Percentiles rank a stretch among this genome's conserved stretches.
Conservation (phyloP, 2,888 invertebrate genomes). For the Lutraria lutraria region DNA sequence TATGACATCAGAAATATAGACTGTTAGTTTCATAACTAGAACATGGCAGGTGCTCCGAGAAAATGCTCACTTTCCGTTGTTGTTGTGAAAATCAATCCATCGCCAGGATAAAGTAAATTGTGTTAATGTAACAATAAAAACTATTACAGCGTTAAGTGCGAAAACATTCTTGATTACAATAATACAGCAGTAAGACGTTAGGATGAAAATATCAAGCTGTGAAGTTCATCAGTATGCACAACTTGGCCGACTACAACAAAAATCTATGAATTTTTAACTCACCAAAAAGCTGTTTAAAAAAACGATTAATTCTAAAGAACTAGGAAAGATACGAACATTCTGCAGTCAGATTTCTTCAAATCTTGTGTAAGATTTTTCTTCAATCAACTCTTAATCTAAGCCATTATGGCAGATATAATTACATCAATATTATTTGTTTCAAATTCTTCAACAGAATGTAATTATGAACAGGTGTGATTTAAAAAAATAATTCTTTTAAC, state of each 20-base stretch:
- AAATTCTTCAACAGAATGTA: neutral
- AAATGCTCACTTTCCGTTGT: neutral
- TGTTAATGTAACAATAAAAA: conserved; percentile 5
- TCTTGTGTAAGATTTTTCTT: neutral
- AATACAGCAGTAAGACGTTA: neutral
- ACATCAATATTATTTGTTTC: neutral
- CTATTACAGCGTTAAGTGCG: neutral
- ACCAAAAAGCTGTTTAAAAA: neutral
- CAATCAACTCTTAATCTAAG: neutral
- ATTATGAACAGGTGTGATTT: neutral
- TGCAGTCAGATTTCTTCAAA: neutral
- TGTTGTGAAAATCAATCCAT: neutral
- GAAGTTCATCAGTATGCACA: neutral
- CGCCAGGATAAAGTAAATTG: neutral
- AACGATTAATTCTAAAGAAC: neutral
- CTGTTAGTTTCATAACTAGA: neutral
- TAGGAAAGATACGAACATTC: neutral
- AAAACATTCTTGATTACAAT: neutral
- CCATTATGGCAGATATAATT: neutral
- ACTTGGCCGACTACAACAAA: neutral
- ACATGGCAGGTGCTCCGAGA: neutral
- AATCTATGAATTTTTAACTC: conserved; percentile 10
- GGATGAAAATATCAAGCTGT: neutral
- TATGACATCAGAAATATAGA: neutral
- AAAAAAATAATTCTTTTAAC: neutral